A percentile compares a stretch with the other conserved stretches of the same genome.
phyloP scores from a whole-genome alignment of 2,113 vertebrate species.

The Sitta europaea region DNA sequence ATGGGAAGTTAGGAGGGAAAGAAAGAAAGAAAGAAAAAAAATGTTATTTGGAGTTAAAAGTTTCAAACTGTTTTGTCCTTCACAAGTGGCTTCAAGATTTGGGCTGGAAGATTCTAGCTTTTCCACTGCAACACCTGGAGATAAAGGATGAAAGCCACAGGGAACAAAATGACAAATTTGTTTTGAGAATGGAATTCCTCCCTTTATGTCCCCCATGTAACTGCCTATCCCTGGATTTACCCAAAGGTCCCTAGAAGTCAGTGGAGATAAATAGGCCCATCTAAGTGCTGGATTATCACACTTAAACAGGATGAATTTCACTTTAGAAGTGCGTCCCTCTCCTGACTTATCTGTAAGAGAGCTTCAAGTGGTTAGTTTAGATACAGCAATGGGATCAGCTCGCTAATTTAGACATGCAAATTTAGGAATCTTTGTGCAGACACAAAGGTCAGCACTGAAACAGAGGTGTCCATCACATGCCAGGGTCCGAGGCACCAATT shows the following conservation, averaged over 20 bases:
- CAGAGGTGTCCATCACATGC: not conserved
- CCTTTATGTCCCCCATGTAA: not conserved
- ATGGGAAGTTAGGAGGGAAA: not conserved
- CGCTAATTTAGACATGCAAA: not conserved
- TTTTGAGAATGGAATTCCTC: not conserved
- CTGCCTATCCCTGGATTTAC: not conserved
- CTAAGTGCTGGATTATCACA: not conserved
- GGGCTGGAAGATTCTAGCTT: not conserved
- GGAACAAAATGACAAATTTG: not conserved
- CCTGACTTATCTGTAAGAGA: not conserved
- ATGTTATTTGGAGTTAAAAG: fast-evolving
- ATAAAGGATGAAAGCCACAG: not conserved
- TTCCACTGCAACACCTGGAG: not conserved
- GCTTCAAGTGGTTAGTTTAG: not conserved
- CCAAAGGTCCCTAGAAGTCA: not conserved
- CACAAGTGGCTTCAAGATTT: not conserved
- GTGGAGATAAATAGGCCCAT: not conserved
- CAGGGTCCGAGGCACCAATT: not conserved
- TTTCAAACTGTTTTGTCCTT: not conserved
- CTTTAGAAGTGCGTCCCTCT: not conserved
- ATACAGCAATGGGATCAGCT: not conserved
- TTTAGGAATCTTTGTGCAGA: not conserved
- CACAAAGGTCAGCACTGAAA: not conserved
- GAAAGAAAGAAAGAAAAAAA: not conserved
- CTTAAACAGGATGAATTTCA: not conserved